A percentile compares a stretch with the other conserved stretches of the same genome.
phyloP scores from a whole-genome alignment of 2,113 vertebrate species.

The Oenanthe oenanthe region DNA sequence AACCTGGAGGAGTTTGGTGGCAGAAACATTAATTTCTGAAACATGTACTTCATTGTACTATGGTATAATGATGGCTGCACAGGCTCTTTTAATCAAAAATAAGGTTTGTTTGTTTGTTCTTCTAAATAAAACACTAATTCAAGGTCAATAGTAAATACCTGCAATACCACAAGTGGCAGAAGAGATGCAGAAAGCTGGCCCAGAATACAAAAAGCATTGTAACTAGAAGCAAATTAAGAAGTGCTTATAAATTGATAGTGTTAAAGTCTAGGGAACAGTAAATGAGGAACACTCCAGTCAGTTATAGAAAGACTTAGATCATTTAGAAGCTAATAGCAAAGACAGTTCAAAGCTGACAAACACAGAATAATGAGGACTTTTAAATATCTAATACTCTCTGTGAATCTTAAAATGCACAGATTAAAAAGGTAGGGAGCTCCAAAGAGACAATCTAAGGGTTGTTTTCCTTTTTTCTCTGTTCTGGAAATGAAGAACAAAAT shows the following conservation, averaged over 20 bases:
- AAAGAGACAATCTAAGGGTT: not conserved
- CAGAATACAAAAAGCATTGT: not conserved
- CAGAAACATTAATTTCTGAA: not conserved
- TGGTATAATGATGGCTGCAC: accelerated
- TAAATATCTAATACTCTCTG: not conserved
- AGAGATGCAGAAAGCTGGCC: not conserved
- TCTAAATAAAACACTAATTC: not conserved
- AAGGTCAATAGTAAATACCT: not conserved
- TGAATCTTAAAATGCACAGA: conserved; percentile 24
- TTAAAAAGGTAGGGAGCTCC: not conserved
- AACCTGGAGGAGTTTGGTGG: not conserved
- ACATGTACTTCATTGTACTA: not conserved
- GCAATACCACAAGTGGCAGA: not conserved
- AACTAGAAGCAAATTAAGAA: conserved; percentile 15
- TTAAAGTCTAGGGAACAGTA: conserved; percentile 15
- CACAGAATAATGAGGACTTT: conserved; percentile 24
- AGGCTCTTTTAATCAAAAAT: not conserved
- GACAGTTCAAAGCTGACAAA: conserved; percentile 31
- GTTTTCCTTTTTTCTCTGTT: not conserved
- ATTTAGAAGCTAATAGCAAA: conserved; percentile 48
- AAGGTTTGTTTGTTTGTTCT: not conserved
- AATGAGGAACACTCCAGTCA: conserved; percentile 5
- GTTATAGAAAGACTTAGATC: conserved; percentile 31
- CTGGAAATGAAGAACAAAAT: not conserved
- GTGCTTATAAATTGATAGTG: not conserved